These are phyloP conservation scores for Cyprinodon tularosa DNA, from an alignment of 2,113 vertebrate genomes.

Conservation along the genomic window DNA sequence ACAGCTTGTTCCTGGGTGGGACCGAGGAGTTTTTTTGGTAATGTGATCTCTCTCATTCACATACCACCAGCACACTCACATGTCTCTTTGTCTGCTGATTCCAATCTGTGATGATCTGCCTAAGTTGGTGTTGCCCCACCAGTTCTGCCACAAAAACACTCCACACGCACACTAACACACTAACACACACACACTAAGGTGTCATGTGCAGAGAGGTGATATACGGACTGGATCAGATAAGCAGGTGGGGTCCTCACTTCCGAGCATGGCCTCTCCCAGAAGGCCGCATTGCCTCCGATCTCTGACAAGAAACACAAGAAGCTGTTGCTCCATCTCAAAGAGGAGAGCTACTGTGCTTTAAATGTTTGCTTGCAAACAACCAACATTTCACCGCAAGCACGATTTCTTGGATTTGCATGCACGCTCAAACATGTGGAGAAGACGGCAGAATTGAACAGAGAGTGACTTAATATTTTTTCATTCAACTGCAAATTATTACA, in stretches of 20 bases:
- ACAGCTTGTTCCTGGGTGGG: conserved; percentile 53
- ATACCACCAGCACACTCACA: conserved; percentile 11
- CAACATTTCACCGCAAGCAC: background rate
- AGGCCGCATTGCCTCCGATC: conserved; percentile 5
- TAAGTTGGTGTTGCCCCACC: conserved; percentile 22
- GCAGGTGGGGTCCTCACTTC: conserved; percentile 54
- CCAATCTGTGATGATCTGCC: conserved; percentile 25
- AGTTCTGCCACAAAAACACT: conserved; percentile 32
- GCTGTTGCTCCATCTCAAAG: conserved; percentile 40
- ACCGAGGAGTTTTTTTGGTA: conserved; percentile 45
- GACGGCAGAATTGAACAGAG: background rate
- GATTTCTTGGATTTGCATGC: conserved; percentile 1
- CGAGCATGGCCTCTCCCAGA: conserved; percentile 48
- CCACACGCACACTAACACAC: conserved; percentile 16
- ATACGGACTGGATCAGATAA: conserved; percentile 45
- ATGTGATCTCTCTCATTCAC: conserved; percentile 32
- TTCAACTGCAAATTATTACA: background rate
- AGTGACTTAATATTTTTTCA: background rate
- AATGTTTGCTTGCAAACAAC: conserved; percentile 7
- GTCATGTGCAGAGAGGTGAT: conserved; percentile 35
- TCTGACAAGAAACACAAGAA: conserved; percentile 52
- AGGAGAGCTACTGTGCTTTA: conserved; percentile 12
- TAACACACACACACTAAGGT: conserved; percentile 1
- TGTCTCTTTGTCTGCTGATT: conserved; percentile 37
- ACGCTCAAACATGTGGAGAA: background rate